Evolutionary conservation across 1,140 invertebrate species (phyloP), one percentile per base, ranked within the genome.

Genomic region (Diploscapter pachys): DNA sequence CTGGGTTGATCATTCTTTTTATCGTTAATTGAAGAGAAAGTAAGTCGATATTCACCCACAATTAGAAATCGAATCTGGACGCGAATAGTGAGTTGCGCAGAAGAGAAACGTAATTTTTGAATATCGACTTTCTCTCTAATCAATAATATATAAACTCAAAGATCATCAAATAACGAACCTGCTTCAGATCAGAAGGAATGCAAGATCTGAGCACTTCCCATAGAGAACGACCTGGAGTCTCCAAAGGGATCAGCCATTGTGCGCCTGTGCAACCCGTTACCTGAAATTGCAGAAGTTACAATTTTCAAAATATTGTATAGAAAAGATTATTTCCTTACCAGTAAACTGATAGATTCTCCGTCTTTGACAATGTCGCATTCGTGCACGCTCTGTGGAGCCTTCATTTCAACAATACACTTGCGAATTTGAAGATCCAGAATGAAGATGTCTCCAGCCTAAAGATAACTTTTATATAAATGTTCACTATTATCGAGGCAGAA

Each of bases 181-280:
- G 48, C 49, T 13, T 72, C 61, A 72, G 11, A 54, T 74, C 73
- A 5, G 73, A 74, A 5, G 73, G 73, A 57, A 74, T 56, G 11
- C 61, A 62, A 48, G 73, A 54, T 50, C 65, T 57, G 31, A 74
- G 11, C 5, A 74, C 73, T 56, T 74, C 73, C 49, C 55, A 59
- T 51, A 59, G 70, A 8, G 63, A 53, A 11, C 64, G 64, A 6
- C 66, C 73, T 3, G 51, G 31, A 11, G 57, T 74, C 48, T 74
- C 73, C 5, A 74, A 57, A 8, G 73, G 73, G 56, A 74, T 69
- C 6, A 74, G 50, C 73, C 73, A 74, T 69, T 74, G 73, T 48
- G 73, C 56, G 2, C 61, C 66, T n/a, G 64, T 59, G 50, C 68
- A 74, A 13, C 73, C 64, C 49, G 73, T 74, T 53, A 68, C 13